Conservation (phyloP, 2,888 invertebrate species). For the Parnassius orleans region DNA sequence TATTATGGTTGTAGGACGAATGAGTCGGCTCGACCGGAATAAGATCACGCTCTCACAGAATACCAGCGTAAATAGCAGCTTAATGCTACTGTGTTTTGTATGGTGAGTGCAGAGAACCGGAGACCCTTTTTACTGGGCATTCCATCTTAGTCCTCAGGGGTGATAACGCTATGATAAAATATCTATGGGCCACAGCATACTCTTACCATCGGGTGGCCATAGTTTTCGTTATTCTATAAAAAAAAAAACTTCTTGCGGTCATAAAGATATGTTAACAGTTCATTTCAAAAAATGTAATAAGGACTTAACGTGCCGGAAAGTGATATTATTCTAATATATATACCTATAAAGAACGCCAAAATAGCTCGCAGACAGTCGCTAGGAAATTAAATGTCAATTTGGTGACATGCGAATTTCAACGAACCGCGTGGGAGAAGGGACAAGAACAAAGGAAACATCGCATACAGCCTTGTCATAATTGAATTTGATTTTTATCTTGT, state of each 20-base stretch:
- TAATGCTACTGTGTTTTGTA: too few relatives aligned
- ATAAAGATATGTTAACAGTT: not conserved
- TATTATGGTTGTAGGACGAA: too few relatives aligned
- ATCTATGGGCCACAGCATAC: too few relatives aligned
- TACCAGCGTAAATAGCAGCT: too few relatives aligned
- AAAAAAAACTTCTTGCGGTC: not conserved
- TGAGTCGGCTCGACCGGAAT: too few relatives aligned
- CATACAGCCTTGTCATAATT: constrained; percentile 3
- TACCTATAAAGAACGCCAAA: not conserved
- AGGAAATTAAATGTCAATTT: constrained; percentile 47
- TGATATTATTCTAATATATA: constrained; percentile 1
- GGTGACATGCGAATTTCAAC: constrained; percentile 34
- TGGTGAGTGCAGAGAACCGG: too few relatives aligned
- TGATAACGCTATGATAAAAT: too few relatives aligned
- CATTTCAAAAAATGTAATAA: not conserved
- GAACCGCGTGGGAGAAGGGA: constrained; percentile 16
- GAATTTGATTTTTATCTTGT: not conserved
- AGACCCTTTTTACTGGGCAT: too few relatives aligned
- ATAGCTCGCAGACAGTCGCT: constrained; percentile 21
- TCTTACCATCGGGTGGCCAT: too few relatives aligned
- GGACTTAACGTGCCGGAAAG: not conserved
- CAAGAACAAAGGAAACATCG: constrained; percentile 6
- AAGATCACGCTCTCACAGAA: too few relatives aligned
- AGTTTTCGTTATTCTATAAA: too few relatives aligned
- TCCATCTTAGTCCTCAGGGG: too few relatives aligned